Base-by-base conservation (phyloP, 2,888 invertebrate genomes). In the Rhimphoctona megacephalus region DNA sequence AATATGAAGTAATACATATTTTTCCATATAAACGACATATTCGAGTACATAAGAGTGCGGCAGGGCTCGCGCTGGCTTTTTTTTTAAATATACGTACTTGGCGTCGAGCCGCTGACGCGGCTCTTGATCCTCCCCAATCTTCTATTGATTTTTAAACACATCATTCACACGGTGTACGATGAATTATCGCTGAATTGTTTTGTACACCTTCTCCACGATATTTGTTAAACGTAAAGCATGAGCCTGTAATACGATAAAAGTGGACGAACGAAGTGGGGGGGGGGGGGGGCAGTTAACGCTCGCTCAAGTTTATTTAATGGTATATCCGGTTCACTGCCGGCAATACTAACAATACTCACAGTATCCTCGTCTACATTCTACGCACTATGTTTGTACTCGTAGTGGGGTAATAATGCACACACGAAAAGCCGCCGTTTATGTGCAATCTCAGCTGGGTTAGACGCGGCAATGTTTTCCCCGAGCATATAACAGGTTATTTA, bases 241-340 rank as follows among this genome's bases (percentile, higher is more conserved):
- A 73, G 52, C 43, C 66, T 46, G 74, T 73, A 22, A 22, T 25
- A 74, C 85, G 79, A 87, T 85, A 85, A 85, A 77, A 43, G 43
- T 52, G 14, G n/a, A 61, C 30, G 43, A 22, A 52, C 25, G 52
- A 19, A 19, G 17, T 19, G 39, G 36, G 33, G 43, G 69, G 11
- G 22, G 30, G 36, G 17, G 46, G 57, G 30, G 30, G 30, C 61
- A 61, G 61, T 61, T 61, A 79, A 82, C 78, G 74, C 72, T 80
- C 76, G 76, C 74, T 67, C 76, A 46, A 54, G 76, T 86, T 86
- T 83, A 81, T 86, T 86, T 81, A 80, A 86, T 83, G 43, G 85
- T 70, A 33, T 74, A 78, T 81, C 73, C 79, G 86, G 72, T 70
- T 73, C 70, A 64, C 43, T 77, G 80, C 57, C 67, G 69, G 64